phyloP scores from a whole-genome alignment of 1,140 invertebrate species.

The Ceratina japonica region DNA sequence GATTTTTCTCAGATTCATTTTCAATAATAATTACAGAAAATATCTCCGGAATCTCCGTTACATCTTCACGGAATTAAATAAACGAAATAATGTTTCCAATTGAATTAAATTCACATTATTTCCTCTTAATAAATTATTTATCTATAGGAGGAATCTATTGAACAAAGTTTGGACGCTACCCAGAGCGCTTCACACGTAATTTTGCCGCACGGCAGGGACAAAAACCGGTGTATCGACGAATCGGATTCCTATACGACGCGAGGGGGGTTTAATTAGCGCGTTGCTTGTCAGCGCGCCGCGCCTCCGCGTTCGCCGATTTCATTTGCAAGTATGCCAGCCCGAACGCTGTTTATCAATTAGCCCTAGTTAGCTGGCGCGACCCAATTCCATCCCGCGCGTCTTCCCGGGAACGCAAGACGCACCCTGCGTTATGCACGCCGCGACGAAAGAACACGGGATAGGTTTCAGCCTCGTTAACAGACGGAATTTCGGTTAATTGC shows the following conservation, averaged over 20 bases:
- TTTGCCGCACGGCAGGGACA: background rate
- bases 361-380: slow-evolving; percentile 49
- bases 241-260: slow-evolving; percentile 35
- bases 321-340: slow-evolving; percentile 26
- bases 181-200: background rate
- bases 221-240: slow-evolving; percentile 35
- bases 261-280: slow-evolving; percentile 37
- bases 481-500: slow-evolving; percentile 2
- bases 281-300: slow-evolving; percentile 18
- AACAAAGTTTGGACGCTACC: background rate
- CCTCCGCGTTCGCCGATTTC: slow-evolving; percentile 23
- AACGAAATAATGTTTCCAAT: background rate
- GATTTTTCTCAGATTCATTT: background rate
- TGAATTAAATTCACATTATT: background rate
- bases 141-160: too few relatives aligned
- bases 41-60: too few relatives aligned
- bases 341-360: slow-evolving; percentile 62
- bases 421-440: slow-evolving; percentile 19
- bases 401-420: slow-evolving; percentile 24
- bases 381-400: slow-evolving; percentile 26
- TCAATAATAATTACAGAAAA: too few relatives aligned
- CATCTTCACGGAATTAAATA: too few relatives aligned
- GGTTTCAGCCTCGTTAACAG: background rate
- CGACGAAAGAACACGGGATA: background rate
- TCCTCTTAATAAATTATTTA: too few relatives aligned